Evolutionary conservation across 2,113 vertebrate genomes (phyloP).

Genomic region (Crotalus horridus): DNA sequence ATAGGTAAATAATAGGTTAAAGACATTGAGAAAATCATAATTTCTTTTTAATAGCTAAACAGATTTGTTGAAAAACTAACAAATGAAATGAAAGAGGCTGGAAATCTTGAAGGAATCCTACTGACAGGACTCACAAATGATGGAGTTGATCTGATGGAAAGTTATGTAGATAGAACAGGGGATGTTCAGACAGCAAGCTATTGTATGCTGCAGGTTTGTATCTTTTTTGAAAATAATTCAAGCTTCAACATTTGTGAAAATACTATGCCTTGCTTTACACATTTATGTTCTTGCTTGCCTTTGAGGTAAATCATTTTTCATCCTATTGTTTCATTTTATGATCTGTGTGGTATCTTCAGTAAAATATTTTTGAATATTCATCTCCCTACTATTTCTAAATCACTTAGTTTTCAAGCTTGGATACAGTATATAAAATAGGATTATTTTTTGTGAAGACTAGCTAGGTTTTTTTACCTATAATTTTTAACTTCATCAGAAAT

Average conservation of each 20-base stretch:
- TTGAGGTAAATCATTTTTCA: neutral
- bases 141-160: conserved; percentile 98
- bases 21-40: neutral
- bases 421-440: neutral
- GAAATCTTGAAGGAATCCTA: conserved; percentile 96
- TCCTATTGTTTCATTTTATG: neutral
- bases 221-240: neutral
- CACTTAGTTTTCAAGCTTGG: neutral
- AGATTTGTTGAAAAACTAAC: conserved; percentile 95
- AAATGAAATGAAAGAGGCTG: conserved; percentile 92
- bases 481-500: neutral
- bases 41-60: conserved; percentile 74
- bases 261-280: neutral
- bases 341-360: neutral
- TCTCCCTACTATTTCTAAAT: neutral
- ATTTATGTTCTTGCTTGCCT: neutral
- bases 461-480: neutral
- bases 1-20: neutral
- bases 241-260: neutral
- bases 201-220: conserved; percentile 92
- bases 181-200: conserved; percentile 98
- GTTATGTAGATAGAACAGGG: conserved; percentile 92
- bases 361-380: neutral
- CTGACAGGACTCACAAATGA: conserved; percentile 94
- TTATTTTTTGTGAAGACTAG: neutral